phyloP scores from a whole-genome alignment of 2,113 vertebrate genomes.

The Hucho hucho region DNA sequence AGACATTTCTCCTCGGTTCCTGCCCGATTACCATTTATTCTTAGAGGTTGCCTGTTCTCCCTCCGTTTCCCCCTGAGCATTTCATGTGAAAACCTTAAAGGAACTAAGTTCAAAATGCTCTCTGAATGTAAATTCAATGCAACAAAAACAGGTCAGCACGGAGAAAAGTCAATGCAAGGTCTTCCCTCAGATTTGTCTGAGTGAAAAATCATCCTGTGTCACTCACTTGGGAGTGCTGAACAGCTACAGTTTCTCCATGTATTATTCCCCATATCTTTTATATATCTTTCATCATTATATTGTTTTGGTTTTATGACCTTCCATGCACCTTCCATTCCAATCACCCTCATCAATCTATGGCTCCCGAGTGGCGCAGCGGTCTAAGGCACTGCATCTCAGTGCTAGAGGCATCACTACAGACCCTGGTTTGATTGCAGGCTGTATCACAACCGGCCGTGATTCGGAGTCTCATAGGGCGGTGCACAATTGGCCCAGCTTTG shows the following conservation, averaged over 20 bases:
- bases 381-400: too few relatives aligned
- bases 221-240: not conserved
- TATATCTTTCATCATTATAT: not conserved
- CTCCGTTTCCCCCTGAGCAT: not conserved
- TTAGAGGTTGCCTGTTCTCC: not conserved
- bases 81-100: not conserved
- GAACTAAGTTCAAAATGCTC: not conserved
- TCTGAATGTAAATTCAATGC: not conserved
- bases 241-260: not conserved
- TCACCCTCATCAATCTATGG: too few relatives aligned
- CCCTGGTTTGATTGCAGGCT: too few relatives aligned
- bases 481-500: too few relatives aligned
- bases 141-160: not conserved
- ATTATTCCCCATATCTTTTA: not conserved
- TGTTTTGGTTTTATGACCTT: not conserved
- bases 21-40: conserved; percentile 22
- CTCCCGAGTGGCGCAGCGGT: too few relatives aligned
- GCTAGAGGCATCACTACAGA: too few relatives aligned
- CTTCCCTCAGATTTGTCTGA: not conserved
- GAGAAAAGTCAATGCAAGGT: not conserved
- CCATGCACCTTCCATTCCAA: not conserved
- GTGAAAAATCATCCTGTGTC: not conserved
- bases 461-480: too few relatives aligned
- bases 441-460: too few relatives aligned
- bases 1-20: not conserved